Evolutionary conservation across 2,113 vertebrate genomes (phyloP), one percentile per base, ranked within the genome.

Genomic region (Anguilla japonica): DNA sequence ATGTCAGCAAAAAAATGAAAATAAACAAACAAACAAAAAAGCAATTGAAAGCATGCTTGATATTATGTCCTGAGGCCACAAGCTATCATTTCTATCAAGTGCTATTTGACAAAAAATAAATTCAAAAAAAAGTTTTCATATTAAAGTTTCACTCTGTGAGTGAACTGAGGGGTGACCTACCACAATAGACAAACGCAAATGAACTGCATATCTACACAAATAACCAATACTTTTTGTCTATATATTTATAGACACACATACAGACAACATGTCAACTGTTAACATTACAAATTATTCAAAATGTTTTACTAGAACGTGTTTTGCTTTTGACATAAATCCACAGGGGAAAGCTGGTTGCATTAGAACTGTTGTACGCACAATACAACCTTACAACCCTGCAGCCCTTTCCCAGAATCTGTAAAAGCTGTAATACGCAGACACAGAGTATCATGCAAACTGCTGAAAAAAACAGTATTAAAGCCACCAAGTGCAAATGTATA

Each of bases 221-320:
- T 94, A 94, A 91, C 94, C 90, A 92, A 95, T 91, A 92, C 91
- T 95, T 94, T 93, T 34, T 93, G 91, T 93, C 91, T 89, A 93
- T 90, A 60, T 92, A 92, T 94, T 88, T 91, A 90, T 93, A 53
- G 91, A 92, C 92, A 93, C 94, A 67, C 93, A 95, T 94, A 95
- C 87, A 56, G 90, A 91, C 87, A 93, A 94, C 90, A 89, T 87
- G 87, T 91, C 89, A 93, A 91, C 87, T 93, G 92, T 93, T 91
- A 93, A 93, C 92, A 94, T 94, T 93, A 94, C 91, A 94, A 95
- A 93, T 91, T 91, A 90, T 46, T 6, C 43, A 46, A 46, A 5
- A 46, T 34, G 0, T 46, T 5, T 6, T 93, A 91, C 88, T 87
- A 26, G 94, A 91, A 93, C 91, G 92, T 92, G 84, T 91, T 87